phyloP scores from a whole-genome alignment of 1,140 invertebrate species.

The Elymnias hypermnestra region DNA sequence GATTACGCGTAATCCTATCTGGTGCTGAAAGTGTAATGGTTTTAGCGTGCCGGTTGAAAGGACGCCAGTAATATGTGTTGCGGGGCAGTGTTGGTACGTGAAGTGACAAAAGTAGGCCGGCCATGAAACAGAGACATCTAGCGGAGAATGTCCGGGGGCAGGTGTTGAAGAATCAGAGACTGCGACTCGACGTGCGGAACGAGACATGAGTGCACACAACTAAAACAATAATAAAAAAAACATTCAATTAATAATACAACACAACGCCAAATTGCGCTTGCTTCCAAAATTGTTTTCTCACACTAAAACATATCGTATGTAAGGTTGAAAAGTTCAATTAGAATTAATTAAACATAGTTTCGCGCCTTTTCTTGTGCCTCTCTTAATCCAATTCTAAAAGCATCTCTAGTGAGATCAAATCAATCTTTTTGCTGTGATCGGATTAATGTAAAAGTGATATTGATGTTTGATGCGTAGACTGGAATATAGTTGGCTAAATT shows the following conservation, averaged over 20 bases:
- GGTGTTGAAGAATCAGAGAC: constrained; percentile 68
- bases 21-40: constrained; percentile 11
- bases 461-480: constrained; percentile 10
- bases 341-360: constrained; percentile 52
- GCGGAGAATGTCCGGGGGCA: constrained; percentile 55
- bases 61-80: constrained; percentile 32
- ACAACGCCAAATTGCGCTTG: constrained; percentile 69
- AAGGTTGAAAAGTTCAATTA: constrained; percentile 57
- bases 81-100: constrained; percentile 47
- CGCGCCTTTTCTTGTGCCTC: constrained; percentile 70
- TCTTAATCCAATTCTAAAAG: constrained; percentile 58
- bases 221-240: constrained; percentile 24
- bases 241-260: constrained; percentile 22
- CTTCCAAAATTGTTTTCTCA: constrained; percentile 65
- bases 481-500: constrained; percentile 27
- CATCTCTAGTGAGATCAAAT: constrained; percentile 46
- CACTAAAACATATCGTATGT: constrained; percentile 65
- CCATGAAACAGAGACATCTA: constrained; percentile 67
- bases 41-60: constrained; percentile 14
- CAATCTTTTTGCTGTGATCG: constrained; percentile 49
- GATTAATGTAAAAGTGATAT: constrained; percentile 42
- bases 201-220: constrained; percentile 52
- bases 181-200: constrained; percentile 66
- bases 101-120: constrained; percentile 66
- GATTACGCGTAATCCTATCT: constrained; percentile 27